Evolutionary conservation across 2,797 vertebrate genomes (phyloP).

Genomic region (Arrhamphus sclerolepis): DNA sequence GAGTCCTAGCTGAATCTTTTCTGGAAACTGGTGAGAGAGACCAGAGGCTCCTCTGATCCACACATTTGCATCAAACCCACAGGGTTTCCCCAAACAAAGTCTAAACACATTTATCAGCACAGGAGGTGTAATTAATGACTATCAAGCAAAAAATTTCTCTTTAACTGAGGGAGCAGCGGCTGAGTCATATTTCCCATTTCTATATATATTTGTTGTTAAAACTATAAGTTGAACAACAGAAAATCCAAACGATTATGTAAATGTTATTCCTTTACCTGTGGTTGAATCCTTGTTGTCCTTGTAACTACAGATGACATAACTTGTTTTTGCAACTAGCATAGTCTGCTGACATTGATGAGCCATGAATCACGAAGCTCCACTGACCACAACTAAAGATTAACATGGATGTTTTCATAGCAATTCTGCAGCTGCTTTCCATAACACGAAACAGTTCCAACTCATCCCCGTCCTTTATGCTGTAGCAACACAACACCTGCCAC

Average conservation of each 20-base stretch:
- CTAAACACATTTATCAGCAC: conserved; percentile 1
- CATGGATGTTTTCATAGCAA: conserved; percentile 25
- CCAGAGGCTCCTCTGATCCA: neutral
- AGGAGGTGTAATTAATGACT: neutral
- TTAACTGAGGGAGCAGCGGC: too few species aligned
- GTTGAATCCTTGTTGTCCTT: neutral
- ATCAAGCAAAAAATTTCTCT: too few species aligned
- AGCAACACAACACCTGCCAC: conserved; percentile 3
- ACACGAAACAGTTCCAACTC: conserved; percentile 24
- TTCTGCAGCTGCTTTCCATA: conserved; percentile 33
- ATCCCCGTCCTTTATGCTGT: conserved; percentile 1
- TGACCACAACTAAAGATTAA: neutral
- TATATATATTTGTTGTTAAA: too few species aligned
- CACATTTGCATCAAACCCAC: conserved; percentile 14
- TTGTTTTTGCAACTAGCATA: too few species aligned
- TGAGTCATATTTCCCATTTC: too few species aligned
- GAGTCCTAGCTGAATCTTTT: conserved; percentile 4
- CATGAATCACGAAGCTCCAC: conserved; percentile 14
- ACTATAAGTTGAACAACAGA: neutral
- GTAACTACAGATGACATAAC: neutral
- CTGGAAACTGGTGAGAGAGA: conserved; percentile 11
- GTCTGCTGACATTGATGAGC: neutral
- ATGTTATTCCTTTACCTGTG: conserved; percentile 35
- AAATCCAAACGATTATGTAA: too few species aligned
- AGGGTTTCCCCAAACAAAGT: neutral